Evolutionary conservation across 2,888 invertebrate species (phyloP).

Genomic region (Loripinus fragilis): DNA sequence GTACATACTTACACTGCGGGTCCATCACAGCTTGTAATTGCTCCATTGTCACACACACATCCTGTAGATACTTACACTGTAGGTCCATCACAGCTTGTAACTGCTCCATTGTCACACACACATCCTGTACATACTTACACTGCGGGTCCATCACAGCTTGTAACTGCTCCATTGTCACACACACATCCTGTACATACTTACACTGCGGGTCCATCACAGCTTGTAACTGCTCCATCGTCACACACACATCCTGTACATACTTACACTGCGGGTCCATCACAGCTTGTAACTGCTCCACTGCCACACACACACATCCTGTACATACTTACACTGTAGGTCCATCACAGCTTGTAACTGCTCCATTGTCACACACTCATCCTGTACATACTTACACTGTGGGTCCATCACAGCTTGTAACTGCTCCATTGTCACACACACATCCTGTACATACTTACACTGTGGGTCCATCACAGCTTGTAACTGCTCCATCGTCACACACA

Average conservation of each 20-base stretch:
- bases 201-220: constrained; percentile 33
- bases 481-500: too few relatives aligned
- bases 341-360: constrained; percentile 14
- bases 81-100: constrained; percentile 25
- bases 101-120: too few relatives aligned
- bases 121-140: too few relatives aligned
- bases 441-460: constrained; percentile 46
- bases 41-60: too few relatives aligned
- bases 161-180: background rate
- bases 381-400: constrained; percentile 40
- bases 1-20: constrained; percentile 40
- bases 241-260: too few relatives aligned
- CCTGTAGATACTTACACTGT: constrained; percentile 46
- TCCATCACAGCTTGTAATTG: constrained; percentile 24
- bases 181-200: too few relatives aligned
- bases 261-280: constrained; percentile 36
- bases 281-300: constrained; percentile 3
- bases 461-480: constrained; percentile 25
- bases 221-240: background rate
- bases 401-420: constrained; percentile 24
- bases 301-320: too few relatives aligned
- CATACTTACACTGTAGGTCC: constrained; percentile 41
- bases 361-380: too few relatives aligned
- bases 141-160: constrained; percentile 23
- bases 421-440: too few relatives aligned